Evolutionary conservation across 1,140 invertebrate genomes (phyloP), one percentile per base, ranked within the genome.

Genomic region (Danaus plexippus): DNA sequence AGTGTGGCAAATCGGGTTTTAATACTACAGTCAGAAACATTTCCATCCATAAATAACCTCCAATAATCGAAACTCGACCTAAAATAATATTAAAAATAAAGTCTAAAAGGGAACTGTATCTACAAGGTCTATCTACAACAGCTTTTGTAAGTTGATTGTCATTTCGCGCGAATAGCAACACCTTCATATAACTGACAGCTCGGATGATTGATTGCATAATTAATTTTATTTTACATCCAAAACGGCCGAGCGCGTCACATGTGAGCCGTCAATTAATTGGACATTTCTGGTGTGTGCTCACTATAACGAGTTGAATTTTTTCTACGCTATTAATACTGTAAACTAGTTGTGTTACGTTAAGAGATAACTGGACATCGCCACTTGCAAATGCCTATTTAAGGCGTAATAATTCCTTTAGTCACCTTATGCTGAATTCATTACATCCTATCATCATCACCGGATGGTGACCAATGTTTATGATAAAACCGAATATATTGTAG

Each of bases 181-280:
- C 75, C 78, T 80, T 71, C 63, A 58, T 67, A 71, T 67, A 73
- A 77, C 45, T 77, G 78, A 73, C 75, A 73, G 70, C 69, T 78
- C 73, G 50, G 65, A 60, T 75, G 77, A 84, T 79, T 82, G 76
- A 84, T 84, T 82, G 77, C 79, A 79, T 77, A 75, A 80, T 80
- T 84, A 84, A 80, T 81, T 80, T 76, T 71, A 70, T 80, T 76
- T 74, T 69, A 75, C 73, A 73, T 80, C 79, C 68, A 75, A 75
- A 74, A 69, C 69, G 62, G 54, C 65, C 64, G 66, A 72, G 22
- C 72, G 64, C 64, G 22, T 32, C 22, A 67, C 60, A 54, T 71
- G 68, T 75, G 69, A 69, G 69, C 76, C 80, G 80, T 81, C 80
- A 84, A 81, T 84, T 84, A 81, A 80, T 72, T 64, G 62, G 73